Evolutionary conservation across 64 coral and sea anemone genomes (phyloP).

Genomic region (Dendronephthya gigantea): DNA sequence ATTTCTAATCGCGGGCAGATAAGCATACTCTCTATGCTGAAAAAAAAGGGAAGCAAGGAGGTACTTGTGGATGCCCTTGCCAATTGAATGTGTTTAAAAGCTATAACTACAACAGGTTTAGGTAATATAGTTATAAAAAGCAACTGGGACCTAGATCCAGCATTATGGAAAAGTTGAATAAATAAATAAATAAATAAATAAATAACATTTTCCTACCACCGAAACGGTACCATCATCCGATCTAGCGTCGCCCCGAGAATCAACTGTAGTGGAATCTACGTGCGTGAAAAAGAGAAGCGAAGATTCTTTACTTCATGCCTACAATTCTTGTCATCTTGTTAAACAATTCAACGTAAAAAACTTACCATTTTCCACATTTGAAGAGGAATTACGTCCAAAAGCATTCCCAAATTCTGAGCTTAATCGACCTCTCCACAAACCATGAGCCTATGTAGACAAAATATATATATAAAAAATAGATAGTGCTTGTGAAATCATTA

Average conservation of each 20-base stretch:
- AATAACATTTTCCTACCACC: neutral
- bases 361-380: neutral
- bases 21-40: too few relatives aligned
- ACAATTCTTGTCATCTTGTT: too few relatives aligned
- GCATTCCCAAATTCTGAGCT: neutral
- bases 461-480: neutral
- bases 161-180: too few relatives aligned
- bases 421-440: conserved; percentile 77
- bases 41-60: too few relatives aligned
- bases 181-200: too few relatives aligned
- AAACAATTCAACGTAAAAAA: conserved; percentile 27
- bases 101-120: too few relatives aligned
- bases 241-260: neutral
- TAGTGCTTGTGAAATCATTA: neutral
- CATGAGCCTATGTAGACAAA: conserved; percentile 51
- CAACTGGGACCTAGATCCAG: too few relatives aligned
- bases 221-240: neutral
- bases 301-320: neutral
- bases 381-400: neutral
- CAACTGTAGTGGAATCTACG: neutral
- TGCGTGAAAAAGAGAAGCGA: neutral
- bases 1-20: too few relatives aligned
- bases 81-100: too few relatives aligned
- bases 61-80: too few relatives aligned
- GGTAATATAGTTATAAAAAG: too few relatives aligned